Evolutionary conservation across 2,113 vertebrate genomes (phyloP), one percentile per base, ranked within the genome.

Genomic region (Ibidorhyncha struthersii): DNA sequence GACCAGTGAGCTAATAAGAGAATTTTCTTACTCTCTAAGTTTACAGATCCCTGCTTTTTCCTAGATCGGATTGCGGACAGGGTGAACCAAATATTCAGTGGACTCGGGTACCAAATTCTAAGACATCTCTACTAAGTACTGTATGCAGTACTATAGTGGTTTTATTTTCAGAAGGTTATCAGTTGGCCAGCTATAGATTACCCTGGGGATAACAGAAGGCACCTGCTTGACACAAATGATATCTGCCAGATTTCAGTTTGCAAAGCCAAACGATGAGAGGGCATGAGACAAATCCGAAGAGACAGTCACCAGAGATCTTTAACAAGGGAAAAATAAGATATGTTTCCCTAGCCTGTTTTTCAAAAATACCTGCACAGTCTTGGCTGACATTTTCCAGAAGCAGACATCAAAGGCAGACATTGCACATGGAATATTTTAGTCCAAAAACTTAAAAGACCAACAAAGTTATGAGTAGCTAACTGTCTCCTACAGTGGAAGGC

Each of bases 141-240:
- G 3, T 43, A 30, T 30, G 29, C 71, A 74, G 30, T 76, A 55
- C 65, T 47, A 21, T 52, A 22, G 16, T 52, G n/a, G 32, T 74
- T 94, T 96, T 93, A 55, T 93, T 95, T 93, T 86, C 85, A 86
- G 58, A 70, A 94, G 36, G 56, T 93, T 94, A 86, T 82, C 45
- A 81, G 82, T 89, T 93, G 94, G 82, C 69, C 92, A 89, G 69
- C 56, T 90, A 38, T 67, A 63, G 72, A 52, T 96, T 95, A 86
- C 77, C 29, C 36, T 2, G 1, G 21, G 65, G 41, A 74, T 81
- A 90, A 86, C 94, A 93, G 96, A 96, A 95, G 95, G 92, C 80
- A 91, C 34, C 90, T 95, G 58, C 88, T 84, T 93, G 90, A 95
- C 72, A 74, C 69, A 79, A 84, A 86, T 13, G 5, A 10, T 93